Evolutionary conservation across 2,113 vertebrate genomes (phyloP).

Genomic region (Hipposideros armiger): DNA sequence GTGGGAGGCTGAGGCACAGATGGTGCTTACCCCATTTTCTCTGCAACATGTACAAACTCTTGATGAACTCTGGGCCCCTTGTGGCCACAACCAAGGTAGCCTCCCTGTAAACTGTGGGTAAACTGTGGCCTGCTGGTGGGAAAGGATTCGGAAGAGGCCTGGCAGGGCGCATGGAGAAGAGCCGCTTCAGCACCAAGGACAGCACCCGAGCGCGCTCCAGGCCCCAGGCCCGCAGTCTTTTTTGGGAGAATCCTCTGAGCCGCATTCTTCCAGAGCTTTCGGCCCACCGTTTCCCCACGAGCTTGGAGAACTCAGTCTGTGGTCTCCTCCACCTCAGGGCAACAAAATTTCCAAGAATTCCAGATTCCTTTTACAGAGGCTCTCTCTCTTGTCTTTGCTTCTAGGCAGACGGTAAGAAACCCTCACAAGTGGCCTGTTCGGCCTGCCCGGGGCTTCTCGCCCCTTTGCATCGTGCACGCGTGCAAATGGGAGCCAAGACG

Average conservation of each 20-base stretch:
- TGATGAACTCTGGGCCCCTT: slow-evolving; percentile 19
- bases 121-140: background rate
- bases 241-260: background rate
- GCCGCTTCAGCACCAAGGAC: slow-evolving; percentile 83
- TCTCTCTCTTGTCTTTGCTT: background rate
- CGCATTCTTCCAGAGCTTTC: background rate
- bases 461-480: background rate
- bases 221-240: background rate
- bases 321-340: background rate
- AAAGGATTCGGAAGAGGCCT: background rate
- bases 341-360: background rate
- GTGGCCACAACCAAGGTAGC: background rate
- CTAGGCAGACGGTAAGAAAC: background rate
- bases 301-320: background rate
- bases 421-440: background rate
- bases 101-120: background rate
- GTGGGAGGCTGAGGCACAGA: slow-evolving; percentile 16
- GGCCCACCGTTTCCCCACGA: background rate
- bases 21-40: slow-evolving; percentile 50
- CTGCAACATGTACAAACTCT: slow-evolving; percentile 25
- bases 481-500: background rate
- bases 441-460: background rate
- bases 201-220: background rate
- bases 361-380: background rate
- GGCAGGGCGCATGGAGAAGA: background rate